phyloP scores from a whole-genome alignment of 2,113 vertebrate species.

The Indri indri region DNA sequence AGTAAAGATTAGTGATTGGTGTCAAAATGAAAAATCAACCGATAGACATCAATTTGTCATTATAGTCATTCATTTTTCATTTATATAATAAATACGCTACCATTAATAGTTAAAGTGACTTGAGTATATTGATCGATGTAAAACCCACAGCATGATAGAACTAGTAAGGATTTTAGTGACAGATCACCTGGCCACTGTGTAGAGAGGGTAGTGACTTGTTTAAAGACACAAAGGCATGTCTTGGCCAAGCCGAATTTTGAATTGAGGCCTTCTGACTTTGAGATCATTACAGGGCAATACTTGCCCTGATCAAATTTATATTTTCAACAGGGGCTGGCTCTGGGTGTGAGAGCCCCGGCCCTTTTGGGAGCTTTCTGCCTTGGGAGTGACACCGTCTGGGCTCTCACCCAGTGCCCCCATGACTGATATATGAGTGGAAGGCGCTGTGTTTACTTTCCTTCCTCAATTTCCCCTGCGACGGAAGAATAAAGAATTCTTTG shows the following conservation, averaged over 20 bases:
- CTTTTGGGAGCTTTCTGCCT: not conserved
- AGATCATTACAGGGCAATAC: not conserved
- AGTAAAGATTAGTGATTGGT: not conserved
- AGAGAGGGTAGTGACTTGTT: not conserved
- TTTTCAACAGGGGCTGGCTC: not conserved
- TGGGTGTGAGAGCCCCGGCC: not conserved
- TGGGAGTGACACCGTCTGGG: not conserved
- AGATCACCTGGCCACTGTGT: not conserved
- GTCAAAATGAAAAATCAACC: not conserved
- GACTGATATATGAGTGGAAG: not conserved
- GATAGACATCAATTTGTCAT: not conserved
- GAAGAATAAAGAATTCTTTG: slow-evolving; percentile 73
- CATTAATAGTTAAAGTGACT: not conserved
- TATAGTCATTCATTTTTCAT: not conserved
- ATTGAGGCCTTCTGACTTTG: not conserved
- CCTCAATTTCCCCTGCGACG: slow-evolving; percentile 8
- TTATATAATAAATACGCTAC: not conserved
- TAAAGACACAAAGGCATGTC: not conserved
- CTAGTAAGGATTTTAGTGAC: not conserved
- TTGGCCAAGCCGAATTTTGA: not conserved
- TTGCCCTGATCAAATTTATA: no score
- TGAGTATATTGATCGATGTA: not conserved
- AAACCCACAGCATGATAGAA: not conserved
- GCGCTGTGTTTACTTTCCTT: not conserved
- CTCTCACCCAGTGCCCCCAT: not conserved